Conservation (phyloP, 2,797 vertebrate species). For the Eutrigla gurnardus region DNA sequence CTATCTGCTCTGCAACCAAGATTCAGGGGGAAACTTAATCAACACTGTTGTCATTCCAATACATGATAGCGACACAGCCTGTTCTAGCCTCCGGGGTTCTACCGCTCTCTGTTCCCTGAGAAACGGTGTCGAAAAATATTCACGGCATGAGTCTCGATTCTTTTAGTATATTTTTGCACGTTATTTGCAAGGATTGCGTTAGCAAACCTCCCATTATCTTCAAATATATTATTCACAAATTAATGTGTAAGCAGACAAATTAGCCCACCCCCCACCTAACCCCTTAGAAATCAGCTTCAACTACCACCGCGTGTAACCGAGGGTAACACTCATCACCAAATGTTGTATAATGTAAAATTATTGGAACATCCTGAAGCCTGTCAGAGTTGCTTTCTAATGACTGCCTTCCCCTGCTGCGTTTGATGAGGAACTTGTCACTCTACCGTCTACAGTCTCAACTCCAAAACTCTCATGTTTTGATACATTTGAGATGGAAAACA, state of each 20-base stretch:
- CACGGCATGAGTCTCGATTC: background rate
- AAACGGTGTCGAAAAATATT: background rate
- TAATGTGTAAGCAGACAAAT: conserved; percentile 9
- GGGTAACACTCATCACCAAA: conserved; percentile 38
- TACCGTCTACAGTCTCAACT: conserved; percentile 21
- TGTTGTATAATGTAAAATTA: conserved; percentile 47
- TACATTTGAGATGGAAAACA: conserved; percentile 27
- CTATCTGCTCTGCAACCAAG: background rate
- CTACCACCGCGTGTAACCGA: conserved; percentile 18
- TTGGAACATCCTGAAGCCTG: conserved; percentile 49
- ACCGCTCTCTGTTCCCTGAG: background rate
- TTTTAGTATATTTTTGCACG: conserved; percentile 29
- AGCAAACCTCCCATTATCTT: conserved; percentile 36
- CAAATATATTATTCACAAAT: conserved; percentile 30
- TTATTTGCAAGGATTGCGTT: conserved; percentile 43
- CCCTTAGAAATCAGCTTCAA: conserved; percentile 5
- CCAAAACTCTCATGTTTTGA: conserved; percentile 28
- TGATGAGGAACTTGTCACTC: conserved; percentile 54
- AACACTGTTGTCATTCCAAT: too few species aligned
- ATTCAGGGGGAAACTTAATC: too few species aligned
- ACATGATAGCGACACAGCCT: background rate
- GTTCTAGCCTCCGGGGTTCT: background rate
- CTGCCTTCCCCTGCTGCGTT: conserved; percentile 30
- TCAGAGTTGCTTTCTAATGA: conserved; percentile 60
- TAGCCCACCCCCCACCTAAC: conserved; percentile 23